Evolutionary conservation across 2,797 vertebrate genomes (phyloP).

Genomic region (Lepidocolaptes lacrymiger): DNA sequence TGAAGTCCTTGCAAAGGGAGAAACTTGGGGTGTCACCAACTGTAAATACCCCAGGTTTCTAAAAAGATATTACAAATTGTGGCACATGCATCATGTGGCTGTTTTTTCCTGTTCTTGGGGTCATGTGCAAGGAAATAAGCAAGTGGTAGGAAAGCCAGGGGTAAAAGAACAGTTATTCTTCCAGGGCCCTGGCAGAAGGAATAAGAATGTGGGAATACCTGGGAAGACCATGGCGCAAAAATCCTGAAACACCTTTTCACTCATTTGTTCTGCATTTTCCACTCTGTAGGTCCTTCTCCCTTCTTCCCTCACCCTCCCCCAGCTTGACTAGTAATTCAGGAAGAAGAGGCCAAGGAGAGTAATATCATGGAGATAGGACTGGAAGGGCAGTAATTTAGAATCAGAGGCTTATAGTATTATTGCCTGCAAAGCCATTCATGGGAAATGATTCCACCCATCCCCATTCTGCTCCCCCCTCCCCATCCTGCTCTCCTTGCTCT

Average conservation of each 20-base stretch:
- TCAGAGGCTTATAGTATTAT: conserved; percentile 83
- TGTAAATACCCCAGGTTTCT: background rate
- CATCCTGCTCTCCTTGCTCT: conserved; percentile 47
- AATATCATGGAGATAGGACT: conserved; percentile 63
- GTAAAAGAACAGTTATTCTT: background rate
- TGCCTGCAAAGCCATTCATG: conserved; percentile 81
- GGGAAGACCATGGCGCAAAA: background rate
- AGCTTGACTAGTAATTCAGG: conserved; percentile 55
- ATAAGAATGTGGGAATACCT: background rate
- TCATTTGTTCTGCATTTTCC: background rate
- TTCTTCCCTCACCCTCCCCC: conserved; percentile 65
- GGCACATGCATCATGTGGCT: background rate
- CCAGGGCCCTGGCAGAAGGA: background rate
- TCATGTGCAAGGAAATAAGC: background rate
- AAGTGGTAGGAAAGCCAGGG: background rate
- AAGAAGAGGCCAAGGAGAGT: conserved; percentile 68
- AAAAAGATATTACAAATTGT: background rate
- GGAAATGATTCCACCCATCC: conserved; percentile 79
- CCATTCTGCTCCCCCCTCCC: background rate
- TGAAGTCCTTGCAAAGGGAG: background rate
- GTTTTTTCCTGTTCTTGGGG: background rate
- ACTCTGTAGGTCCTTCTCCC: background rate
- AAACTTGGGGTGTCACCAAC: background rate
- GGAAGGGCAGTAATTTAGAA: conserved; percentile 83
- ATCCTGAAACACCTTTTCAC: background rate